These are phyloP conservation scores for Lingula anatina DNA, from an alignment of 2,888 invertebrate genomes.

Conservation along the genomic window DNA sequence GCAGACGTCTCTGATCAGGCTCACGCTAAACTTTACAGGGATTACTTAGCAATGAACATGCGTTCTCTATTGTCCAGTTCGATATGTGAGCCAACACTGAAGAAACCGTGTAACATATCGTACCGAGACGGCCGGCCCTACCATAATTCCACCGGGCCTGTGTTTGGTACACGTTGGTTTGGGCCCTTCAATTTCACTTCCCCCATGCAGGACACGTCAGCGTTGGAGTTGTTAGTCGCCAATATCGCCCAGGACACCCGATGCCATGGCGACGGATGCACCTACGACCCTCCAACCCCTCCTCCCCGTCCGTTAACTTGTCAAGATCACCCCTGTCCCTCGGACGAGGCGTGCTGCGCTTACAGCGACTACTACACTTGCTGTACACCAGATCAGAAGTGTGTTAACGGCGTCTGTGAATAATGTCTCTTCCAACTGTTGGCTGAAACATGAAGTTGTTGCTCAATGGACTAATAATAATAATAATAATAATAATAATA, in stretches of 20 bases:
- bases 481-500: too few relatives aligned
- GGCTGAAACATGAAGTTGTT: too few relatives aligned
- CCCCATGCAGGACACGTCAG: slow-evolving; percentile 25
- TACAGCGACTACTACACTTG: slow-evolving; percentile 27
- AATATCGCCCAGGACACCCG: slow-evolving; percentile 16
- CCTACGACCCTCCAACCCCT: slow-evolving; percentile 20
- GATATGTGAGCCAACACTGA: slow-evolving; percentile 18
- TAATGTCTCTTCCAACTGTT: too few relatives aligned
- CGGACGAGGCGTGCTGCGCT: slow-evolving; percentile 21
- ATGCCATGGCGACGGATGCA: slow-evolving; percentile 18
- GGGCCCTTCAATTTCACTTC: slow-evolving; percentile 21
- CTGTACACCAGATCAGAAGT: slow-evolving; percentile 20
- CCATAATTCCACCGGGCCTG: slow-evolving; percentile 20
- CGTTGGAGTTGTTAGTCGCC: slow-evolving; percentile 20
- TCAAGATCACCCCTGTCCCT: slow-evolving; percentile 20
- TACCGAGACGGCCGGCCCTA: slow-evolving; percentile 24
- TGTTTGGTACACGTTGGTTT: slow-evolving; percentile 22
- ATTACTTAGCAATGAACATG: slow-evolving; percentile 17
- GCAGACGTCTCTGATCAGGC: slow-evolving; percentile 16
- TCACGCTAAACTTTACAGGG: slow-evolving; percentile 13
- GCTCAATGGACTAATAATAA: too few relatives aligned
- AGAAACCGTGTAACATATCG: slow-evolving; percentile 21
- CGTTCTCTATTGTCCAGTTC: slow-evolving; percentile 14
- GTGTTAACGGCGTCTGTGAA: slow-evolving; percentile 16
- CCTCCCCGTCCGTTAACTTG: slow-evolving; percentile 23